phyloP scores from a whole-genome alignment of 2,888 invertebrate genomes.

The Venusia cambrica region DNA sequence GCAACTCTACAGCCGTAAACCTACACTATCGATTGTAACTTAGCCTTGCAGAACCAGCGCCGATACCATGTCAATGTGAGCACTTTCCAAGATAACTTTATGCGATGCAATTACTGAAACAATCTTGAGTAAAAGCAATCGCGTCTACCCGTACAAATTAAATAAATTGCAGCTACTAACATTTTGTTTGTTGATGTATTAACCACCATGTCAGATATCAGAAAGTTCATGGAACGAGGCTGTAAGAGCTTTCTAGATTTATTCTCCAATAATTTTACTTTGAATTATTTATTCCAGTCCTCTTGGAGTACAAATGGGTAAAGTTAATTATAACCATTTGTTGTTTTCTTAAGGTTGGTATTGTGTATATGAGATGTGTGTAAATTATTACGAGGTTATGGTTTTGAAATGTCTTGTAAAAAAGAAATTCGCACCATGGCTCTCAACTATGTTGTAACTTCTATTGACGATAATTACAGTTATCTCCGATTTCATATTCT shows the following conservation, averaged over 20 bases:
- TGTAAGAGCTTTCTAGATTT: constrained; percentile 36
- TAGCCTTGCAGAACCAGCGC: constrained; percentile 30
- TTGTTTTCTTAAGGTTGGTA: constrained; percentile 56
- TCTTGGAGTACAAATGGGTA: constrained; percentile 44
- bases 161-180: constrained; percentile 12
- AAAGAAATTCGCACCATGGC: constrained; percentile 52
- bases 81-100: constrained; percentile 36
- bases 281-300: constrained; percentile 28
- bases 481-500: constrained; percentile 1
- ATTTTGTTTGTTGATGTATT: constrained; percentile 14
- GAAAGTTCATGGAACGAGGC: constrained; percentile 9
- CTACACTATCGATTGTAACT: constrained; percentile 52
- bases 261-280: constrained; percentile 49
- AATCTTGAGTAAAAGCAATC: constrained; percentile 23
- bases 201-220: constrained; percentile 15
- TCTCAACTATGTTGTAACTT: constrained; percentile 51
- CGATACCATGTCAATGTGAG: constrained; percentile 31
- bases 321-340: constrained; percentile 60
- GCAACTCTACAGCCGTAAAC: constrained; percentile 68
- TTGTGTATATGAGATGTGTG: constrained; percentile 52
- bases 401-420: constrained; percentile 59
- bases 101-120: constrained; percentile 37
- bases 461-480: constrained; percentile 5
- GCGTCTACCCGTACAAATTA: constrained; percentile 6
- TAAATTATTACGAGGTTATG: constrained; percentile 67